Evolutionary conservation across 2,888 invertebrate species (phyloP).

Genomic region (Hyposoter dolosus): DNA sequence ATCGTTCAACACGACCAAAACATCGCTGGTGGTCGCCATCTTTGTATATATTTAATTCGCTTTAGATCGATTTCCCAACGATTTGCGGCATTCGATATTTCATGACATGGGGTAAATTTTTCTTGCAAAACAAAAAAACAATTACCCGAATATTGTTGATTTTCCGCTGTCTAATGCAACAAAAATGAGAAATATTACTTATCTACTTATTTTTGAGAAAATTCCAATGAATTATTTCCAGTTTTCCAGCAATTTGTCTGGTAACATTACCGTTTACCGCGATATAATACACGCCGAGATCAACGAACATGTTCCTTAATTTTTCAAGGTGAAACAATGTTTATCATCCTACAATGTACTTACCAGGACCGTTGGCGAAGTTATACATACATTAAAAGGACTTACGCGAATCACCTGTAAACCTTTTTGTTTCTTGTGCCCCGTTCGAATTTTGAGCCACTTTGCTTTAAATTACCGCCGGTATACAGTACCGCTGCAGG

Average conservation of each 20-base stretch:
- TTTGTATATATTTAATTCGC: constrained; percentile 19
- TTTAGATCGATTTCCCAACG: too few relatives aligned
- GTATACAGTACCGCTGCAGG: too few relatives aligned
- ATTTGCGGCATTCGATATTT: too few relatives aligned
- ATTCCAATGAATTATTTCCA: not conserved
- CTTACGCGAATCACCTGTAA: not conserved
- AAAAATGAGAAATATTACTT: not conserved
- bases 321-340: not conserved
- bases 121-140: too few relatives aligned
- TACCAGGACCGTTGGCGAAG: not conserved
- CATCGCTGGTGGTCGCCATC: constrained; percentile 71
- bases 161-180: too few relatives aligned
- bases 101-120: too few relatives aligned
- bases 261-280: not conserved
- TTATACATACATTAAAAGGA: not conserved
- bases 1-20: constrained; percentile 66
- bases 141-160: too few relatives aligned
- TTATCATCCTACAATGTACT: not conserved
- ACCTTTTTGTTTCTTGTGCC: not conserved
- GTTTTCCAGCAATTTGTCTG: not conserved
- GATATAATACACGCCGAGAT: not conserved
- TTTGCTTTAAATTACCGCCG: not conserved
- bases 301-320: not conserved
- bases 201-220: not conserved
- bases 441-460: not conserved